Evolutionary conservation across 2,113 vertebrate species (phyloP).

Genomic region (Ptyas mucosa): DNA sequence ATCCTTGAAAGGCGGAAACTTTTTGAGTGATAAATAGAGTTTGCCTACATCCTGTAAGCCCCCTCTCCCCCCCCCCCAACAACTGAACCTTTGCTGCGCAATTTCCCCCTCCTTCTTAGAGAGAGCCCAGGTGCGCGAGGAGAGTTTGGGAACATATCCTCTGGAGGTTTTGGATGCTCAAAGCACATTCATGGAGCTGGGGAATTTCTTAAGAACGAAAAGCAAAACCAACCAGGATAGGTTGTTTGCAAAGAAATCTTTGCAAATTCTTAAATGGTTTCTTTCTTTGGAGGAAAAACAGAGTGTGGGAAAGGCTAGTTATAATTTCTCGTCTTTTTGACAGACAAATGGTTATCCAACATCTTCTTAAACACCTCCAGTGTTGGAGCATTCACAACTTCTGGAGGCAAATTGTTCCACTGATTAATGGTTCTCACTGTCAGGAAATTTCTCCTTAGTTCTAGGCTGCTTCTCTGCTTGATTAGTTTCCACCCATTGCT

Average conservation of each 20-base stretch:
- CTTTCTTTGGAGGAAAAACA: neutral
- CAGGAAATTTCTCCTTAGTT: too few relatives aligned
- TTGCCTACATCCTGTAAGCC: neutral
- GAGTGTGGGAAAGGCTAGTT: neutral
- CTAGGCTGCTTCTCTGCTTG: too few relatives aligned
- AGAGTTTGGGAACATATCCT: neutral
- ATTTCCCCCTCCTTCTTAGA: neutral
- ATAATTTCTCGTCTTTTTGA: too few relatives aligned
- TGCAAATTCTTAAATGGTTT: rapidly evolving
- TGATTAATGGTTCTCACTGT: too few relatives aligned
- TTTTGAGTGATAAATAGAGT: neutral
- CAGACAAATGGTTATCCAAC: too few relatives aligned
- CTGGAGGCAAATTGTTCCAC: too few relatives aligned
- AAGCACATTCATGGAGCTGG: neutral
- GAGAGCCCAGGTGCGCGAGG: neutral
- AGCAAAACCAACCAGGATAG: neutral
- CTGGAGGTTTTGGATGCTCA: neutral
- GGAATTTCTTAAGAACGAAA: neutral
- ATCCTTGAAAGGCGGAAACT: conserved; percentile 11
- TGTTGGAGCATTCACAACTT: too few relatives aligned
- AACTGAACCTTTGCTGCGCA: neutral
- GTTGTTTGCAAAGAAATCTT: neutral
- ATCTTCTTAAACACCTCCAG: too few relatives aligned
- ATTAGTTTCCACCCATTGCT: too few relatives aligned
- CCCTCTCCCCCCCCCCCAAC: rapidly evolving